Evolutionary conservation across 2,113 vertebrate species (phyloP), one percentile per base, ranked within the genome.

Genomic region (Paracanthobrama guichenoti): DNA sequence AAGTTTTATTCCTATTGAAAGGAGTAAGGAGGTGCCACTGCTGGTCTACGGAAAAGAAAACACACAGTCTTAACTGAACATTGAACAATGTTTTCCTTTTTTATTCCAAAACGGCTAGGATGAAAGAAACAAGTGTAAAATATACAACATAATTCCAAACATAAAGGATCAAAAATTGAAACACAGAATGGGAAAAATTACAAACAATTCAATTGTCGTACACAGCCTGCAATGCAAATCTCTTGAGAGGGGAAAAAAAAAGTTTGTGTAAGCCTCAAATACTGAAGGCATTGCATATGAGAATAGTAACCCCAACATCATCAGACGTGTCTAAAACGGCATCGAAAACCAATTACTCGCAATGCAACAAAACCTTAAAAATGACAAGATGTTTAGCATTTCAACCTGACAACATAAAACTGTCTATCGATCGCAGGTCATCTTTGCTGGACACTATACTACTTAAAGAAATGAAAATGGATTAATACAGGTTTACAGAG

Each of bases 41-140:
- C 42, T 26, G 26, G 42, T 6, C 28, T 35, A 18, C 2, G 11
- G 6, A 67, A 69, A 81, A 50, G 13, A 82, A 42, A 75, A 86
- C 16, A 53, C 12, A 62, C 64, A 87, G 69, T 79, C 53, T 50
- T 22, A 86, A 90, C 77, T 88, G 83, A 92, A 87, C 89, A 87
- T 53, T 31, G 86, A 69, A 69, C 42, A 67, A 78, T 91, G 87
- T 86, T 84, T 86, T 86, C 57, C 64, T 85, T 87, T 87, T 89
- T 90, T 88, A 91, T 94, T 91, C 92, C 89, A 92, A 93, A 94
- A 93, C 77, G 83, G 88, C 89, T 84, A 90, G 84, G 89, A 90
- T 92, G 93, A 93, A 93, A 93, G 57, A 92, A 94, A 92, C 84
- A 60, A 46, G 22, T 91, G 92, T 92, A 93, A 94, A 94, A 93